Evolutionary conservation across 2,797 vertebrate species (phyloP).

Genomic region (Helicolenus hilgendorfi): DNA sequence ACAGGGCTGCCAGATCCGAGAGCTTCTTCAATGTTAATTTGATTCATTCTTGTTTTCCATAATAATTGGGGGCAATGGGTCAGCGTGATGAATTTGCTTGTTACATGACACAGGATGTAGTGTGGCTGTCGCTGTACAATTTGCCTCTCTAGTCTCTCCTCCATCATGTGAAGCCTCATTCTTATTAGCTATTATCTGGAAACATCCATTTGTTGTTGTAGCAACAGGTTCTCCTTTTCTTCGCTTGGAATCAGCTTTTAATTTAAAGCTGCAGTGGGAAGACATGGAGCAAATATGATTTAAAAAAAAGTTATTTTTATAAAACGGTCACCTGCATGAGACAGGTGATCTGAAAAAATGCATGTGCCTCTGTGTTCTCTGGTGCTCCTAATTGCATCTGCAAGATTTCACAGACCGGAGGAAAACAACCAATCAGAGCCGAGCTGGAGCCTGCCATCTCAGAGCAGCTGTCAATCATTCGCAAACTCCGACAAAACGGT

Average conservation of each 20-base stretch:
- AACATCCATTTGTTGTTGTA: background rate
- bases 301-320: background rate
- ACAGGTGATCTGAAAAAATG: background rate
- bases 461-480: too few relatives aligned
- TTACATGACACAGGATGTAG: constrained; percentile 84
- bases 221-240: constrained; percentile 53
- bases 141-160: constrained; percentile 45
- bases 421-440: background rate
- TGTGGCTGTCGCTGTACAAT: constrained; percentile 53
- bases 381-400: accelerated
- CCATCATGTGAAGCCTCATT: constrained; percentile 47
- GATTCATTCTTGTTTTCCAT: constrained; percentile 89
- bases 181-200: constrained; percentile 46
- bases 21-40: constrained; percentile 87
- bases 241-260: constrained; percentile 29
- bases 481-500: accelerated
- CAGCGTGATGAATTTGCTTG: constrained; percentile 83
- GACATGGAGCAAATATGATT: background rate
- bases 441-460: too few relatives aligned
- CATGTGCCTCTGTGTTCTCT: background rate
- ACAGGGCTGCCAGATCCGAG: constrained; percentile 69
- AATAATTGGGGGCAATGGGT: constrained; percentile 88
- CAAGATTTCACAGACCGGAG: background rate
- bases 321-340: background rate
- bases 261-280: background rate